Base-by-base conservation (phyloP, 2,888 invertebrate genomes). In the Oscheius onirici region DNA sequence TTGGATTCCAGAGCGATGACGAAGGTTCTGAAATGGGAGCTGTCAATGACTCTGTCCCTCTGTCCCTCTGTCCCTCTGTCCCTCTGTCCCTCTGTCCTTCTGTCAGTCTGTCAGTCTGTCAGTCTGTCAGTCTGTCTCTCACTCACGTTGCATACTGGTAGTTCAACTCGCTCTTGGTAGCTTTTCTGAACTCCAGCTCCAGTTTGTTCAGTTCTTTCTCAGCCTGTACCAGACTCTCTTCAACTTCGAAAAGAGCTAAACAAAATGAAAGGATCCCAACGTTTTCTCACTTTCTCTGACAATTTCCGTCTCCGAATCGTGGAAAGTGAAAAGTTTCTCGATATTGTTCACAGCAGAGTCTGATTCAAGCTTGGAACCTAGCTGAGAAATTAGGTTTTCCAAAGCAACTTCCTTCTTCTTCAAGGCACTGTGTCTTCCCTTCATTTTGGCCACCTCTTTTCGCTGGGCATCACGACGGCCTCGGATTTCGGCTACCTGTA, bases 361-460 rank as follows among this genome's bases (percentile, higher is more conserved):
- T 8, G 34, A 34, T 34, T 34, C 34, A 8, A 34, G 8, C 34
- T 34, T 34, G 26, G 15, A 22, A 15, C 76, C 44, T 24, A 77
- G 67, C 26, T 74, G 65, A 17, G 28, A 41, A 43, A 70, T 80
- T 71, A 86, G 79, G 26, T 74, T 70, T 55, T 87, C 80, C 58
- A 87, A 73, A 13, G 83, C 61, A 13, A 73, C 74, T 72, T 81
- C 71, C 71, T 82, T 83, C n/a, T 81, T 60, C 34, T 63, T 44
- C 8, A 73, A 13, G 8, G 55, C 40, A 2, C 17, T 17, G 34
- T 52, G 17, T 20, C 63, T 41, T 20, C 57, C 60, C 57, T 78
- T 61, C 1, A 77, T 26, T 6, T 24, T 66, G 11, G 76, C 63
- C 26, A 72, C 43, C 60, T 72, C 52, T n/a, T 34, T 49, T 22